A percentile compares a stretch with the other conserved stretches of the same genome.
phyloP scores from a whole-genome alignment of 2,797 vertebrate species.

The Chloroceryle inda region DNA sequence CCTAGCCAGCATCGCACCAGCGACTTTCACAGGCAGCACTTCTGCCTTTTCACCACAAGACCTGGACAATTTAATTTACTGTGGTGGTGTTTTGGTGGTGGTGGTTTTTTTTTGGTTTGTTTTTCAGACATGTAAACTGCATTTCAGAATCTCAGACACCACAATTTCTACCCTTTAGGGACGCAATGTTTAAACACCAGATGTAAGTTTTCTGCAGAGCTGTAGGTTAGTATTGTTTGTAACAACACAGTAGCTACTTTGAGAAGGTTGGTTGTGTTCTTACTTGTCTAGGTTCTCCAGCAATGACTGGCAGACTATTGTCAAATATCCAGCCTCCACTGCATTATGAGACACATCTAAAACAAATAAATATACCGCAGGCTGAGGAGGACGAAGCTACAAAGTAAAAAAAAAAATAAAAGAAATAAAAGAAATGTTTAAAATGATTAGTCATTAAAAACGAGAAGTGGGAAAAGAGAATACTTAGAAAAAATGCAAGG shows the following conservation, averaged over 20 bases:
- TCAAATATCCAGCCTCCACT: constrained; percentile 94
- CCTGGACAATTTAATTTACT: not conserved
- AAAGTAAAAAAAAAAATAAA: constrained; percentile 57
- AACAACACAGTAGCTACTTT: not conserved
- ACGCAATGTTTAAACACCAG: not conserved
- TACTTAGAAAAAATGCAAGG: not conserved
- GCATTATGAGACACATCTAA: constrained; percentile 97
- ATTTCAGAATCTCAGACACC: not conserved
- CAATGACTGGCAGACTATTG: constrained; percentile 91
- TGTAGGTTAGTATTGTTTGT: not conserved
- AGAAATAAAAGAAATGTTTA: constrained; percentile 12
- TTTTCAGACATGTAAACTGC: not conserved
- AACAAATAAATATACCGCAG: constrained; percentile 95
- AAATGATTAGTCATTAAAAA: not conserved
- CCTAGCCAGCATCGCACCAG: fast-evolving
- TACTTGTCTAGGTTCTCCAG: constrained; percentile 95
- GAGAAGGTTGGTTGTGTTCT: constrained; percentile 67
- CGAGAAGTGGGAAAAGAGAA: not conserved
- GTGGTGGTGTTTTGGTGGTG: not conserved
- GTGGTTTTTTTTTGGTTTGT: not conserved
- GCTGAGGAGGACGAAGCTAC: constrained; percentile 95
- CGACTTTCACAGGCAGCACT: not conserved
- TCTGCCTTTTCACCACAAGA: not conserved
- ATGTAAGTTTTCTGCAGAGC: not conserved
- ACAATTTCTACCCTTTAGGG: not conserved